phyloP scores from a whole-genome alignment of 2,888 invertebrate genomes.

The Melanostoma mellinum region DNA sequence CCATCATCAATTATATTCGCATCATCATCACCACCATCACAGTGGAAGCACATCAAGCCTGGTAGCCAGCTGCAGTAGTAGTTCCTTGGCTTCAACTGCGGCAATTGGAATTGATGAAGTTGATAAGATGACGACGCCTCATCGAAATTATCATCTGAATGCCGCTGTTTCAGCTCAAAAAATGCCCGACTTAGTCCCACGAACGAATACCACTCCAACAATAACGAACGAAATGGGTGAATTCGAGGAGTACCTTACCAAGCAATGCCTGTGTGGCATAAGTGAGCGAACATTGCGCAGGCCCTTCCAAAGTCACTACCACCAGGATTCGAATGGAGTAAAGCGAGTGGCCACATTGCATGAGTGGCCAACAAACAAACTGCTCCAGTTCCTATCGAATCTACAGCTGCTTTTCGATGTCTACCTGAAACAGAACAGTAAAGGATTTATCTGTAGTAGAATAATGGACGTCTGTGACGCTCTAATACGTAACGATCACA shows the following conservation, averaged over 20 bases:
- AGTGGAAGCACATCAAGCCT: slow-evolving; percentile 55
- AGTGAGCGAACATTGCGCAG: slow-evolving; percentile 87
- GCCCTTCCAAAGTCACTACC: slow-evolving; percentile 87
- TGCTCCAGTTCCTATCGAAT: slow-evolving; percentile 91
- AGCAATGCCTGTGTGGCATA: slow-evolving; percentile 90
- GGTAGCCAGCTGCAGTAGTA: slow-evolving; percentile 60
- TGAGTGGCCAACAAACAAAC: slow-evolving; percentile 86
- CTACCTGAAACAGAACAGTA: slow-evolving; percentile 91
- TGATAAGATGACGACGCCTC: slow-evolving; percentile 74
- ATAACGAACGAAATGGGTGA: slow-evolving; percentile 80
- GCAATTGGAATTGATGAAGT: slow-evolving; percentile 77
- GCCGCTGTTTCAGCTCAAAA: slow-evolving; percentile 65
- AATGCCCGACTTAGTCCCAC: slow-evolving; percentile 76
- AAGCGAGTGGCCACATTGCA: slow-evolving; percentile 83
- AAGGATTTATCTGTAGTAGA: slow-evolving; percentile 91
- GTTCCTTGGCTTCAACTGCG: slow-evolving; percentile 49
- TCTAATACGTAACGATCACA: slow-evolving; percentile 90
- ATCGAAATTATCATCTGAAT: slow-evolving; percentile 23
- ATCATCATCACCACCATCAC: slow-evolving; percentile 50
- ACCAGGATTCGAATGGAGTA: slow-evolving; percentile 82
- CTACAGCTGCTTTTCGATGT: slow-evolving; percentile 92
- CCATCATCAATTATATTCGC: slow-evolving; percentile 56
- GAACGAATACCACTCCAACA: slow-evolving; percentile 61
- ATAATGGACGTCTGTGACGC: slow-evolving; percentile 91
- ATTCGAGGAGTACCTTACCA: slow-evolving; percentile 84